Evolutionary conservation across 2,113 vertebrate species (phyloP), one percentile per base, ranked within the genome.

Genomic region (Lamprotornis superbus): DNA sequence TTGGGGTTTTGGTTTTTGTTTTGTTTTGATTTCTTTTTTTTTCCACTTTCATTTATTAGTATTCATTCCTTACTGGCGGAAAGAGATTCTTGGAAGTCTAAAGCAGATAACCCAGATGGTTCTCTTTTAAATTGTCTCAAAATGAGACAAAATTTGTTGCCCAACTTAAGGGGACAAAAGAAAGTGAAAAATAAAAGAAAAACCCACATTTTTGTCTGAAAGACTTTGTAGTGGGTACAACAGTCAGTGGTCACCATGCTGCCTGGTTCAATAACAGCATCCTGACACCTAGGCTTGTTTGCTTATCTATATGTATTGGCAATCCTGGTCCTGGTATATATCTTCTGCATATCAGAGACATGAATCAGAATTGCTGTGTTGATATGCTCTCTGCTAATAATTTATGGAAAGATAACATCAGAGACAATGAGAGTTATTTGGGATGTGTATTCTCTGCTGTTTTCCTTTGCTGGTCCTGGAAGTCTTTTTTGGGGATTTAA

Each of bases 1-100:
- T 22, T 63, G 33, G 5, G 10, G 0, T 5, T 42, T 42, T 47
- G 15, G 18, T 30, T 5, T 0, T 7, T 60, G 50, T 52, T 52
- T 50, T 49, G 47, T 47, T 47, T 37, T 53, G 16, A 13, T 40
- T 40, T 40, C 13, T 56, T 69, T 63, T 22, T 27, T 52, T 53
- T 71, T 11, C 44, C 44, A 27, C 13, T 55, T 63, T 46, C 33
- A 46, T 63, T 63, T 46, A 27, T 22, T 55, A 27, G 18, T 46
- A 46, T 46, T 63, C 18, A 27, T 74, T 64, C 18, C 27, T 55
- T 64, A 39, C 9, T 46, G 13, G 33, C 1, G 1, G 28, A 73
- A 55, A 64, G 11, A 18, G 39, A 73, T 65, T 55, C 27, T 63
- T 73, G 49, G 18, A 33, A 46, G 12, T 46, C 33, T 55, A 33